Evolutionary conservation across 2,113 vertebrate genomes (phyloP), one percentile per base, ranked within the genome.

Genomic region (Raphicerus campestris): DNA sequence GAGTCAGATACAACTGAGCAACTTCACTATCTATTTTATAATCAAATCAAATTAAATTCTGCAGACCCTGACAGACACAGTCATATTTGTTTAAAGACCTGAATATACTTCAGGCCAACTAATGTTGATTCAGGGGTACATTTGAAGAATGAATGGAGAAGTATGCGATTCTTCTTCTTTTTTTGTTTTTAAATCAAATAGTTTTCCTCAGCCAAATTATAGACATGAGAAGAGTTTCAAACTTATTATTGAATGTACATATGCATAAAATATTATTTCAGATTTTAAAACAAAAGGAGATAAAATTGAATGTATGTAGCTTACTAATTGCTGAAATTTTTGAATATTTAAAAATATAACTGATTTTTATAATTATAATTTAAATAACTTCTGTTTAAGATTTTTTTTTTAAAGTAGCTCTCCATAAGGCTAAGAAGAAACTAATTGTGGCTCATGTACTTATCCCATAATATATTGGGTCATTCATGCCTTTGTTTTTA

Each of bases 391-490:
- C 11, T 87, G 0, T 66, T 80, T 53, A 35, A 53, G 49, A 81
- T 2, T 53, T 81, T 14, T 81, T n/a, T n/a, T 22, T 4, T 0
- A 51, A 80, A 63, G 56, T 58, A 82, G 6, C 14, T 96, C 5
- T 85, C 47, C 9, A 39, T 45, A 63, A 58, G 66, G 39, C 32
- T 95, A 55, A 98, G 39, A 94, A 97, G 60, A 92, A 94, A 78
- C 3, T 87, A 61, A 51, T 63, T 42, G 3, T 47, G 58, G 15
- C 35, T 55, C 75, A 75, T 66, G 63, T 93, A 84, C 84, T 35
- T 93, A 63, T 92, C 1, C 4, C 39, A 86, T 77, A 32, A 73
- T 82, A 87, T 3, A 53, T 8, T 78, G 11, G 9, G 22, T 73
- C 28, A 56, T 94, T 96, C 22, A 53, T 66, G n/a, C 60, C 7